Evolutionary conservation across 2,113 vertebrate genomes (phyloP), one percentile per base, ranked within the genome.

Genomic region (Miniopterus natalensis): DNA sequence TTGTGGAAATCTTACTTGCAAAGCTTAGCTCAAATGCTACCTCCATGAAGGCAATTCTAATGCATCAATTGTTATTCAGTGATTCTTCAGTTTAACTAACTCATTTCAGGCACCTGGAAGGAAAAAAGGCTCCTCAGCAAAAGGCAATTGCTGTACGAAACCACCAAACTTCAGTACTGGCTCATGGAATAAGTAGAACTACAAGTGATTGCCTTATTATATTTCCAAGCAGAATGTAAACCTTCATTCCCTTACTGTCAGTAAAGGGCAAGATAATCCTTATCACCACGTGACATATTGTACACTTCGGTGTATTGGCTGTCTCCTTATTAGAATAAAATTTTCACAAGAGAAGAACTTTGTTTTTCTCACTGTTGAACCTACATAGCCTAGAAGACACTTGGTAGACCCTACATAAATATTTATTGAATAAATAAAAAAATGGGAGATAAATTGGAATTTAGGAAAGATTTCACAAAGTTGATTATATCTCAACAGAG

Each of bases 1-100:
- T 93, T 81, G 20, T 29, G 77, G 84, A 71, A 77, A 81, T 71
- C 23, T 71, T 63, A 18, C 59, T 95, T 94, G 83, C 78, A 94
- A 96, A 92, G 92, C 79, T 93, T 65, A 84, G 45, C 15, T 96
- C 61, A 92, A 95, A 79, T 87, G 74, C 75, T 96, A 90, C 87
- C 68, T 70, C 94, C 1, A 79, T 13, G 15, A 61, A 94, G 57
- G 47, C 13, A 4, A 70, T 84, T 77, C 51, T 55, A 9, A 88
- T 63, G 68, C 29, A 70, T 17, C 40, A 42, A 23, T 53, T 80
- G 90, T 63, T 90, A 73, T 73, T 85, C 45, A 88, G 45, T 7
- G 77, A 3, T 63, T 81, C 57, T 86, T 89, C 40, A 13, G 11
- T 65, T 68, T 78, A 85, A 88, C 45, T 51, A 93, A 73, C 20